These are phyloP conservation scores for Bufo bufo DNA, from an alignment of 2,113 vertebrate species.

Conservation along the genomic window DNA sequence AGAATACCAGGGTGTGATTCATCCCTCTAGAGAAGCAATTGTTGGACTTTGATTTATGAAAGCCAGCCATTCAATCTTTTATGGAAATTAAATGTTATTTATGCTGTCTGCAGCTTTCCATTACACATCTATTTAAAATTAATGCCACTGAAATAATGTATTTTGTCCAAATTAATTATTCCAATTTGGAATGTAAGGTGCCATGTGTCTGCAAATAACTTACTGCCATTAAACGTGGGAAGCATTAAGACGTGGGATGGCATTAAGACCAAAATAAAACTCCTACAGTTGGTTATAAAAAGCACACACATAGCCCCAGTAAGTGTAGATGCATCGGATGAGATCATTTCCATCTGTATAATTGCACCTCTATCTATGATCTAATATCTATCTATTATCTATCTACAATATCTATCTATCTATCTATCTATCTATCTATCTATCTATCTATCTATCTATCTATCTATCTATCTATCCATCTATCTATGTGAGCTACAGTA, in stretches of 20 bases:
- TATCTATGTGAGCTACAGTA: too few relatives aligned
- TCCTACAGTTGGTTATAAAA: constrained; percentile 31
- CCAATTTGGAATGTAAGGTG: constrained; percentile 40
- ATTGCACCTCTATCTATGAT: too few relatives aligned
- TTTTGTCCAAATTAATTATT: constrained; percentile 49
- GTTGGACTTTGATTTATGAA: constrained; percentile 44
- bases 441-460: too few relatives aligned
- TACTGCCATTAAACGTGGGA: constrained; percentile 11
- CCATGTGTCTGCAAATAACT: constrained; percentile 33
- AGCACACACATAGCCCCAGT: not conserved
- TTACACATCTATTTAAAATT: constrained; percentile 48
- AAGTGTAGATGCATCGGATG: not conserved
- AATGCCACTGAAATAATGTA: constrained; percentile 39
- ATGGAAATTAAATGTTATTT: constrained; percentile 46
- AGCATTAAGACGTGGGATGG: constrained; percentile 20
- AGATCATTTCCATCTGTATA: not conserved
- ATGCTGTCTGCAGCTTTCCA: constrained; percentile 50
- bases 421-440: too few relatives aligned
- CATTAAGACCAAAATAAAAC: constrained; percentile 10
- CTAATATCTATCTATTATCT: too few relatives aligned
- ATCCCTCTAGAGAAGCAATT: constrained; percentile 36
- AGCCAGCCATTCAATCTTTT: constrained; percentile 37
- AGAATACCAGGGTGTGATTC: constrained; percentile 30
- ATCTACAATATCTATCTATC: too few relatives aligned
- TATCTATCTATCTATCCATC: too few relatives aligned